Evolutionary conservation across 2,797 vertebrate genomes (phyloP).

Genomic region (Eulemur rubriventer): DNA sequence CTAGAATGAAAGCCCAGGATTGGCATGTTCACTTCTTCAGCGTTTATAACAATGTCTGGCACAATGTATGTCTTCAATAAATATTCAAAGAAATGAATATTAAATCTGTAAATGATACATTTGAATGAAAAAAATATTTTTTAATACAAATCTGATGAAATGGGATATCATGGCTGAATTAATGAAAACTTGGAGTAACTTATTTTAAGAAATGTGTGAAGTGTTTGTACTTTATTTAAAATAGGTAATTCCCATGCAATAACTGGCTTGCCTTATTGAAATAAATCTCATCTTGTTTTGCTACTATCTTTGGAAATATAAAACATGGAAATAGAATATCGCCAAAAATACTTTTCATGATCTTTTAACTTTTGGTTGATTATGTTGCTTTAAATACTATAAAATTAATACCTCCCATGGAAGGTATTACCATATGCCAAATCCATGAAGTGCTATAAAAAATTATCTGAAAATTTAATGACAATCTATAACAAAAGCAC

Average conservation of each 20-base stretch:
- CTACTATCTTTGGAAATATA: background rate
- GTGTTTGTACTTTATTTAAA: background rate
- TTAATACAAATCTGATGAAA: background rate
- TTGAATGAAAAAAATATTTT: slow-evolving; percentile 11
- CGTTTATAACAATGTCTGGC: background rate
- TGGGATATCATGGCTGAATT: background rate
- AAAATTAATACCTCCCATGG: background rate
- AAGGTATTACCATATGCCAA: background rate
- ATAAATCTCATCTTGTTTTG: background rate
- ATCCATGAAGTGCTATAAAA: background rate
- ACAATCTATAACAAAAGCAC: background rate
- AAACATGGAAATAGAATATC: background rate
- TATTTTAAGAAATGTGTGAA: background rate
- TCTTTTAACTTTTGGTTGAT: background rate
- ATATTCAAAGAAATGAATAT: background rate
- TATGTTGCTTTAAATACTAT: background rate
- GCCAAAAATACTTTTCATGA: background rate
- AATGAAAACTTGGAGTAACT: background rate
- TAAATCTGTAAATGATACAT: background rate
- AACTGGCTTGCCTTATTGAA: background rate
- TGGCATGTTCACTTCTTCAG: background rate
- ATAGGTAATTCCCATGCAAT: background rate
- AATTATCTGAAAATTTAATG: background rate
- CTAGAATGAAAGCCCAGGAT: background rate
- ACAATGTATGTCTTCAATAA: background rate